Evolutionary conservation across 1,140 invertebrate genomes (phyloP).

Genomic region (Telenomus remus): DNA sequence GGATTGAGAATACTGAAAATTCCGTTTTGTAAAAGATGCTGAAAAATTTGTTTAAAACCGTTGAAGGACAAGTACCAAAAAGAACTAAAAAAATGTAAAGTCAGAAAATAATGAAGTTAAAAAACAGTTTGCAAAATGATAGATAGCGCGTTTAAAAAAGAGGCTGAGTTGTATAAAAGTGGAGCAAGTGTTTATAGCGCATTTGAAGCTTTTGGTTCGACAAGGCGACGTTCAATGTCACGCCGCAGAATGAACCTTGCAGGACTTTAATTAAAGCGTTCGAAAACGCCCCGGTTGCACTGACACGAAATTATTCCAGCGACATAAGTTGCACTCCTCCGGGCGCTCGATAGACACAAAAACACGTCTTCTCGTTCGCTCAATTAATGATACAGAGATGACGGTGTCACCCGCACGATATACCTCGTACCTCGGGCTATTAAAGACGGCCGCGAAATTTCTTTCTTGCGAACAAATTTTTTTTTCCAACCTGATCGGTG

Average conservation of each 20-base stretch:
- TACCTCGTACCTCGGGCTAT: constrained; percentile 58
- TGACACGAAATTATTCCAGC: constrained; percentile 41
- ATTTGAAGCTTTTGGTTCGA: constrained; percentile 37
- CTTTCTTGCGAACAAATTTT: not conserved
- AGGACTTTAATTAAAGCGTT: constrained; percentile 53
- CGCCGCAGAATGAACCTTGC: constrained; percentile 38
- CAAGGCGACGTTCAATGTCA: constrained; percentile 19
- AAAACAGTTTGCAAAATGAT: not conserved
- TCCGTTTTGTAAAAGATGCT: no score
- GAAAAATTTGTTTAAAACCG: no score
- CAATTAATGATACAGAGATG: constrained; percentile 63
- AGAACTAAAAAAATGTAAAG: no score
- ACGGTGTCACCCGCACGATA: constrained; percentile 49
- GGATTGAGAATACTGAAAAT: no score
- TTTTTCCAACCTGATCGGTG: not conserved
- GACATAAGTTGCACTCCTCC: constrained; percentile 55
- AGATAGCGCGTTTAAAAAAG: no score
- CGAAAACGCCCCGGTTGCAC: constrained; percentile 44
- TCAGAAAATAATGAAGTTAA: constrained; percentile 2
- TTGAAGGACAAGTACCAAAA: no score
- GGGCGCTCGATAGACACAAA: constrained; percentile 59
- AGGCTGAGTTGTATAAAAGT: constrained; percentile 15
- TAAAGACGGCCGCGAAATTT: constrained; percentile 31
- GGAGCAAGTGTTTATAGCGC: constrained; percentile 40
- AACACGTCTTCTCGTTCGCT: constrained; percentile 38